These are phyloP conservation scores for Ectropis grisescens DNA, from an alignment of 1,140 invertebrate species.

Conservation along the genomic window DNA sequence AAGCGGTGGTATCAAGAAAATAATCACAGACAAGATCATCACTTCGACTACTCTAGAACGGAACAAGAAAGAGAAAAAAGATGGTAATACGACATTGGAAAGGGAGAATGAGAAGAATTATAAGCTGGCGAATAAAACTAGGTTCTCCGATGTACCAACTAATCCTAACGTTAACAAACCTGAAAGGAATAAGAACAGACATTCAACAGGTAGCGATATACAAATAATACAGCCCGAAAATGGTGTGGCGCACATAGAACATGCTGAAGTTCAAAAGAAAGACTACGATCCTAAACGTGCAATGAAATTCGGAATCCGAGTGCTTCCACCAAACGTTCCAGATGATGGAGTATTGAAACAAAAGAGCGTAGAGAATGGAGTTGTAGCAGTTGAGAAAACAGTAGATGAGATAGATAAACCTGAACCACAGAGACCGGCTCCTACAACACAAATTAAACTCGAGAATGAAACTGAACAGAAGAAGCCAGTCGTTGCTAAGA, in stretches of 20 bases:
- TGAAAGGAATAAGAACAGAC: constrained; percentile 52
- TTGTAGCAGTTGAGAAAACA: constrained; percentile 46
- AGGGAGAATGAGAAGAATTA: constrained; percentile 68
- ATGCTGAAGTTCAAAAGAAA: constrained; percentile 53
- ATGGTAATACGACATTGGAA: constrained; percentile 61
- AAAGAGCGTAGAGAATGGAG: constrained; percentile 64
- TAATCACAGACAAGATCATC: constrained; percentile 61
- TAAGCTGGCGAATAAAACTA: constrained; percentile 45
- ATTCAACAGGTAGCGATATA: constrained; percentile 45
- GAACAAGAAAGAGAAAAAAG: constrained; percentile 68
- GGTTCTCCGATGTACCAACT: constrained; percentile 38
- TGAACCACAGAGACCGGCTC: constrained; percentile 35
- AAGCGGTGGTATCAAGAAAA: constrained; percentile 64
- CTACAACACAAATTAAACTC: constrained; percentile 39
- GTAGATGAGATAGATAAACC: constrained; percentile 68
- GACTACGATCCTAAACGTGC: constrained; percentile 67
- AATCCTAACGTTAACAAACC: constrained; percentile 36
- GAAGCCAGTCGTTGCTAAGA: constrained; percentile 65
- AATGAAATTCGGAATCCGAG: constrained; percentile 80
- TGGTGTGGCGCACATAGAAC: constrained; percentile 48
- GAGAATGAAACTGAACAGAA: constrained; percentile 54
- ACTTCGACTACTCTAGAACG: constrained; percentile 59
- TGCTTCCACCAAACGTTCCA: constrained; percentile 71
- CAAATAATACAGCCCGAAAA: constrained; percentile 66
- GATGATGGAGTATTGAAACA: constrained; percentile 62